Base-by-base conservation (phyloP, 1,140 invertebrate genomes). In the Diuraphis noxia region DNA sequence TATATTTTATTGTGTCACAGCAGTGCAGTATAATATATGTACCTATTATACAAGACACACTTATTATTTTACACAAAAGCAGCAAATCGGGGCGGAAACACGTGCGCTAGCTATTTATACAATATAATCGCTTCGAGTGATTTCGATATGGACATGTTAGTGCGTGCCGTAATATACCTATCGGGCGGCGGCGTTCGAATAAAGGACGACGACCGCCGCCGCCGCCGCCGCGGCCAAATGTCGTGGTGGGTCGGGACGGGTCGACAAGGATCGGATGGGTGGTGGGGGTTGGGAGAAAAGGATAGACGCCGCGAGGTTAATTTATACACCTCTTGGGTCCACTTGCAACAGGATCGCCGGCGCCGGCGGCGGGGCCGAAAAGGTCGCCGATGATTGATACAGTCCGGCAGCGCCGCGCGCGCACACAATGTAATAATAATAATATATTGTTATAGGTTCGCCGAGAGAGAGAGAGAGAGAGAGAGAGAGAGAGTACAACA, bases 311-410 rank as follows among this genome's bases (percentile, higher is more conserved):
- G 34, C 41, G 43, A 77, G 72, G 88, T 90, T 90, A 90, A 90
- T 90, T 90, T 77, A 90, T 90, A 90, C 63, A 90, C 88, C 88
- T 90, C 88, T 90, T 90, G 88, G 88, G 88, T 90, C 88, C 88
- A 90, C 88, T 90, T 90, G 56, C 56, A n/a, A n/a, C n/a, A 72
- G 72, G 77, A 79, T 34, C 88, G 52, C 34, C 8, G 36, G 40
- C 52, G 88, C 30, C 87, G 38, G 41, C n/a, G 82, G 40, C n/a
- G n/a, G 43, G 40, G 41, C 43, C 88, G 41, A 81, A 91, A 91
- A 91, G 89, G 89, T 91, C 89, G 72, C 77, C 89, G 89, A 91
- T 91, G 89, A 91, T 82, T 82, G 89, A 91, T 82, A 91, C 89
- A 38, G 89, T 90, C 72, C 56, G 56, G 56, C 56, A 72, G 56